Conservation (phyloP, 64 coral and sea anemone species). For the Stylophora pistillata region DNA sequence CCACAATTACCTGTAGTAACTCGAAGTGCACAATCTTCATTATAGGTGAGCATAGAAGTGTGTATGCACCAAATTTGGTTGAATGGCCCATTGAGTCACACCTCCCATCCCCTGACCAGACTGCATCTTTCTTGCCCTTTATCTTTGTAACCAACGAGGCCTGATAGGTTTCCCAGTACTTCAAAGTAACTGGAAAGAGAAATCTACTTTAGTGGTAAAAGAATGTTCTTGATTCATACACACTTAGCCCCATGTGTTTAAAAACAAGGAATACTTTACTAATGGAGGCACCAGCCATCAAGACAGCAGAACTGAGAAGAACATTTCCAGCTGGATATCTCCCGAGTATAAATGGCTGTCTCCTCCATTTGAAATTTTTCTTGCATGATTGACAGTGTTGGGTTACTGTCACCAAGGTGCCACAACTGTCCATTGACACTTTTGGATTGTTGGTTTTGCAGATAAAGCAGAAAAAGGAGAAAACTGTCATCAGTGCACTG, state of each 20-base stretch:
- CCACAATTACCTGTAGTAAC: no score
- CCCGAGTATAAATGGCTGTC: background rate
- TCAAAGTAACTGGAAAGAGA: constrained; percentile 4
- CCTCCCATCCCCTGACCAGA: constrained; percentile 12
- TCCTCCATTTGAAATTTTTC: background rate
- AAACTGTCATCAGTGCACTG: constrained; percentile 20
- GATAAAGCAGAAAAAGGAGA: no score
- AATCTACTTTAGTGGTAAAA: background rate
- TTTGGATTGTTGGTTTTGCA: no score
- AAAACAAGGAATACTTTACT: background rate
- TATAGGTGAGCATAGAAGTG: no score
- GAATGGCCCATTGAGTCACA: constrained; percentile 21
- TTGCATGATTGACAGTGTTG: background rate
- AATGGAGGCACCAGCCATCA: background rate
- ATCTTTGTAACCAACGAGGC: background rate
- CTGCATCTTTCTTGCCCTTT: constrained; percentile 10
- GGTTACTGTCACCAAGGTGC: constrained; percentile 30
- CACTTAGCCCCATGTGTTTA: constrained; percentile 18
- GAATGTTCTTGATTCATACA: no score
- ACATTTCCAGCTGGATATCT: no score
- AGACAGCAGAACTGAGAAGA: constrained; percentile 11
- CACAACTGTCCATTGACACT: background rate
- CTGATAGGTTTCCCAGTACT: constrained; percentile 11
- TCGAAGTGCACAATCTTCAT: no score
- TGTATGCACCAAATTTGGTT: background rate